These are phyloP conservation scores for Latheticus oryzae DNA, from an alignment of 2,888 invertebrate genomes.

Conservation along the genomic window DNA sequence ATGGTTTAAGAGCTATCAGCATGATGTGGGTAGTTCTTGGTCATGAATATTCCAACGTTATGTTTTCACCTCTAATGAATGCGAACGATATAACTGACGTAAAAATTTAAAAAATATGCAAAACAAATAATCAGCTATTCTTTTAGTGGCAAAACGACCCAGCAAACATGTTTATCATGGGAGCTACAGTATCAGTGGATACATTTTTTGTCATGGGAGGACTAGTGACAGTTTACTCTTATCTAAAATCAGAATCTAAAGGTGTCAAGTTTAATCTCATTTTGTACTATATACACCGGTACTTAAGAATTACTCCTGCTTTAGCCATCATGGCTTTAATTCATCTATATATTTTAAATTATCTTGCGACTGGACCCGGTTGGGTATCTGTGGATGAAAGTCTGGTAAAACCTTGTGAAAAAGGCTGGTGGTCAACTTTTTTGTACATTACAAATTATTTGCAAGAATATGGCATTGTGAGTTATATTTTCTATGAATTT, in stretches of 20 bases:
- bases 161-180: slow-evolving; percentile 48
- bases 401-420: slow-evolving; percentile 10
- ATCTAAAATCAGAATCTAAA: slow-evolving; percentile 55
- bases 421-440: slow-evolving; percentile 29
- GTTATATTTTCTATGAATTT: neutral
- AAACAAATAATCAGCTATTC: neutral
- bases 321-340: slow-evolving; percentile 28
- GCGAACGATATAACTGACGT: neutral
- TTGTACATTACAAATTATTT: slow-evolving; percentile 33
- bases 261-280: slow-evolving; percentile 56
- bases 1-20: slow-evolving; percentile 64
- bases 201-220: slow-evolving; percentile 73
- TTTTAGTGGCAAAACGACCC: slow-evolving; percentile 59
- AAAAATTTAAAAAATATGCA: neutral
- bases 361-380: slow-evolving; percentile 30
- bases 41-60: slow-evolving; percentile 57
- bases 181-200: slow-evolving; percentile 70
- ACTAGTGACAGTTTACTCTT: slow-evolving; percentile 66
- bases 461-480: neutral
- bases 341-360: slow-evolving; percentile 13
- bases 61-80: slow-evolving; percentile 17
- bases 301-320: slow-evolving; percentile 57
- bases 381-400: slow-evolving; percentile 25
- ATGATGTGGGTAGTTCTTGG: slow-evolving; percentile 66
- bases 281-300: slow-evolving; percentile 44